A percentile compares a stretch with the other conserved stretches of the same genome.
Evolutionary conservation across 2,113 vertebrate genomes (phyloP).

Genomic region (Mustelus asterias): DNA sequence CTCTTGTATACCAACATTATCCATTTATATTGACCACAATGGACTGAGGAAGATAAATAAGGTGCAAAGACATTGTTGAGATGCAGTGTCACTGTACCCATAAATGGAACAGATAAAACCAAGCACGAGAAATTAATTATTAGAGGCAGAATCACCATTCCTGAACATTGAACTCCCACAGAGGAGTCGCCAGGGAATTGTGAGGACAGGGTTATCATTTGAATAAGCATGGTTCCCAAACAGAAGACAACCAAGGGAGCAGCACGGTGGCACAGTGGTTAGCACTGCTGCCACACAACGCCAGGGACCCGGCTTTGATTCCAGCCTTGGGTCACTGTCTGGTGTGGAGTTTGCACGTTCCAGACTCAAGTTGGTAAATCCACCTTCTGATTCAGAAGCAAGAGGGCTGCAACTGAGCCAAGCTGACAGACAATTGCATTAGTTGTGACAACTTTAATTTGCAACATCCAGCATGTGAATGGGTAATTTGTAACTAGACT

Average conservation of each 20-base stretch:
- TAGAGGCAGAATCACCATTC: neutral
- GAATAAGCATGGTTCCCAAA: neutral
- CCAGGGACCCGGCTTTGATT: too few relatives aligned
- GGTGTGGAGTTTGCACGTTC: neutral
- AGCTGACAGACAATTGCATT: neutral
- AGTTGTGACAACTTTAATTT: neutral
- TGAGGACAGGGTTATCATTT: neutral
- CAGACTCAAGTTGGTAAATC: neutral
- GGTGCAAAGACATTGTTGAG: neutral
- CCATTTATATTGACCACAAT: neutral
- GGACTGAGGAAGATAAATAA: neutral
- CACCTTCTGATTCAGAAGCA: neutral
- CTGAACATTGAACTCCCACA: neutral
- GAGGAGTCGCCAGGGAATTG: neutral
- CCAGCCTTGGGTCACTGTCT: too few relatives aligned
- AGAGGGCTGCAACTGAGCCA: neutral
- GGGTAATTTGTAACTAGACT: neutral
- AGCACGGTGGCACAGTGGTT: too few relatives aligned
- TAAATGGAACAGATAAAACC: neutral
- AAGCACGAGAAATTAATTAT: neutral
- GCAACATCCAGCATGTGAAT: neutral
- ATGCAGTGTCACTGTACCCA: neutral
- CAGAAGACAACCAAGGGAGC: neutral
- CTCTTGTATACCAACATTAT: too few relatives aligned
- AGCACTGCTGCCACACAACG: too few relatives aligned